Evolutionary conservation across 2,888 invertebrate genomes (phyloP), one percentile per base, ranked within the genome.

Genomic region (Drosophila neutralis): DNA sequence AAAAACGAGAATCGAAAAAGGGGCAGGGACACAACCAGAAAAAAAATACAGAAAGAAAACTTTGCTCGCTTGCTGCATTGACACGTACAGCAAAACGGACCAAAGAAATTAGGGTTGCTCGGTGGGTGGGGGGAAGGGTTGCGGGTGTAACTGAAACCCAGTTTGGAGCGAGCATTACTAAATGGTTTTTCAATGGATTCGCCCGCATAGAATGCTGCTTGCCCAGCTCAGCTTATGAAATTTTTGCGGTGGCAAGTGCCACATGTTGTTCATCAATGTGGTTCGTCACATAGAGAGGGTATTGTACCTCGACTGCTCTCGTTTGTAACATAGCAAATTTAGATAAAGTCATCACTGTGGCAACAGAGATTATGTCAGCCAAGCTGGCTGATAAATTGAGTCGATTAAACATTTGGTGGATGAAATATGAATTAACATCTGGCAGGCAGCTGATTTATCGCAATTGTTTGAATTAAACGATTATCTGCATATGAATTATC

Each of bases 161-260:
- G 52, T 48, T 72, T 31, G 49, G 61, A 52, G 24, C 51, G 45
- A 58, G 69, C 69, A 69, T 53, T 74, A 54, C 83, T 88, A 89
- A 85, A 90, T 85, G 90, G 72, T 66, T 88, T 90, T 85, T 83
- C 87, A 90, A 90, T 85, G 83, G 86, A 70, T 74, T 74, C 60
- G 52, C 82, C 78, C 78, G 82, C 78, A 68, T 68, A 78, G 62
- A 71, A 61, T 38, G 59, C 24, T 56, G 36, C 27, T 80, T 62
- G 59, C 62, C 65, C 61, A 66, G 82, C 85, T 84, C 61, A 66
- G 80, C 87, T 87, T 82, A 84, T 76, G 69, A 78, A 70, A 72
- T 82, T 83, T 82, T 80, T 76, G 79, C 69, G 75, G 78, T 78
- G 71, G 59, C 35, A 66, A 64, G 49, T 56, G 68, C 56, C 68